A percentile compares a stretch with the other conserved stretches of the same genome.
These are phyloP conservation scores for Aspiorhynchus laticeps DNA, from an alignment of 2,113 vertebrate species.

Conservation along the genomic window DNA sequence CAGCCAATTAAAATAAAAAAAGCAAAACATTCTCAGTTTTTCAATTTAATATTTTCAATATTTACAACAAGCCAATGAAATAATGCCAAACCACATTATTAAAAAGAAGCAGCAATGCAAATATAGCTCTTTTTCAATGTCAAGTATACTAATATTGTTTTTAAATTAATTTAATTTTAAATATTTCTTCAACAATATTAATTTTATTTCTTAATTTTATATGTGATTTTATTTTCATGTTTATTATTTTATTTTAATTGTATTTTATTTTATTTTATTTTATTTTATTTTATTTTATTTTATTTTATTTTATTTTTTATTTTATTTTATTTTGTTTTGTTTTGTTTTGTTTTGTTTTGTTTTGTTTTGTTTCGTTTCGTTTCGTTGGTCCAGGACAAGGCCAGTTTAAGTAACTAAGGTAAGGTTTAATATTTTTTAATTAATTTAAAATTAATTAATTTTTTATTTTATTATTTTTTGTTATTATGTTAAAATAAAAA, in stretches of 20 bases:
- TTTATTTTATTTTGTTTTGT: background rate
- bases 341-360: background rate
- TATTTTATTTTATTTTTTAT: background rate
- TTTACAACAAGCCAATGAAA: slow-evolving; percentile 18
- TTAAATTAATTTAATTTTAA: background rate
- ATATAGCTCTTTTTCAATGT: background rate
- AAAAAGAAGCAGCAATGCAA: background rate
- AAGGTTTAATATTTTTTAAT: background rate
- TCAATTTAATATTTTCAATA: no score
- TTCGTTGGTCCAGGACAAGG: background rate
- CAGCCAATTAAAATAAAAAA: background rate
- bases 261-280: no score
- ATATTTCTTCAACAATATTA: background rate
- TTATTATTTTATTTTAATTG: background rate
- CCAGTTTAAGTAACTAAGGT: background rate
- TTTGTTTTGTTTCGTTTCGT: background rate
- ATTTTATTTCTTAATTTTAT: background rate
- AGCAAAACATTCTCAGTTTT: no score
- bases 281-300: no score
- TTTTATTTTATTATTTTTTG: background rate
- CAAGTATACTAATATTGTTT: background rate
- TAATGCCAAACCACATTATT: background rate
- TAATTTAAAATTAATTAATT: background rate
- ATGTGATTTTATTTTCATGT: no score
- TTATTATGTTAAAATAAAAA: background rate